A percentile compares a stretch with the other conserved stretches of the same genome.
Evolutionary conservation across 2,797 vertebrate species (phyloP).

Genomic region (Acropternis orthonyx): DNA sequence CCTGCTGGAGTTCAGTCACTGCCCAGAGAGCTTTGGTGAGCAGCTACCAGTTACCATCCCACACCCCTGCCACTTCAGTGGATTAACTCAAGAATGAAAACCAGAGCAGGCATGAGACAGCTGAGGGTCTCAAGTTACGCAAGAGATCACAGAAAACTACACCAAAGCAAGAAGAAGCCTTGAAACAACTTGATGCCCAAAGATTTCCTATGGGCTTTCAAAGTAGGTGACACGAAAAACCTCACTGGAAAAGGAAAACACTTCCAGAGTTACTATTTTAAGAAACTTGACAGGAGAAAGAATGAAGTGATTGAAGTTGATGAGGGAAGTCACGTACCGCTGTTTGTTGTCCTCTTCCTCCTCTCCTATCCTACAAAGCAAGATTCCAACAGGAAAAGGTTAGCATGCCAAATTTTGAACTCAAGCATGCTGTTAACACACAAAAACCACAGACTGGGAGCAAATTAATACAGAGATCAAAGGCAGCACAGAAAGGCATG

Average conservation of each 20-base stretch:
- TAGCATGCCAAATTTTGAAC: conserved; percentile 31
- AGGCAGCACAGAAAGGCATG: conserved; percentile 51
- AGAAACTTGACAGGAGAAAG: background rate
- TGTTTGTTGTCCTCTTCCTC: conserved; percentile 71
- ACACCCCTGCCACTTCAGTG: background rate
- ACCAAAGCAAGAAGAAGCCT: background rate
- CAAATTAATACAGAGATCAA: conserved; percentile 35
- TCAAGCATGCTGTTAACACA: conserved; percentile 45
- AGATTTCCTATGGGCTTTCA: background rate
- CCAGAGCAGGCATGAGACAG: background rate
- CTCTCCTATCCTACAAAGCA: conserved; percentile 71
- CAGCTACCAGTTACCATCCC: background rate
- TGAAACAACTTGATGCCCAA: background rate
- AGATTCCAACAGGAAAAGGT: conserved; percentile 63
- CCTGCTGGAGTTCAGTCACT: background rate
- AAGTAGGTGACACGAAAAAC: background rate
- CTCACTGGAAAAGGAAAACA: background rate
- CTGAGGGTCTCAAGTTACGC: background rate
- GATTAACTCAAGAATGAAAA: background rate
- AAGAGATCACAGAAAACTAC: background rate
- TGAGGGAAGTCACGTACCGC: conserved; percentile 58
- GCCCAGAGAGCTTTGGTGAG: background rate
- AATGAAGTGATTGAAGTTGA: background rate
- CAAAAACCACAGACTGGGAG: conserved; percentile 1
- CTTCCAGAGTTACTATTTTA: background rate